phyloP scores from a whole-genome alignment of 2,797 vertebrate genomes.

The Scolopax rusticola region DNA sequence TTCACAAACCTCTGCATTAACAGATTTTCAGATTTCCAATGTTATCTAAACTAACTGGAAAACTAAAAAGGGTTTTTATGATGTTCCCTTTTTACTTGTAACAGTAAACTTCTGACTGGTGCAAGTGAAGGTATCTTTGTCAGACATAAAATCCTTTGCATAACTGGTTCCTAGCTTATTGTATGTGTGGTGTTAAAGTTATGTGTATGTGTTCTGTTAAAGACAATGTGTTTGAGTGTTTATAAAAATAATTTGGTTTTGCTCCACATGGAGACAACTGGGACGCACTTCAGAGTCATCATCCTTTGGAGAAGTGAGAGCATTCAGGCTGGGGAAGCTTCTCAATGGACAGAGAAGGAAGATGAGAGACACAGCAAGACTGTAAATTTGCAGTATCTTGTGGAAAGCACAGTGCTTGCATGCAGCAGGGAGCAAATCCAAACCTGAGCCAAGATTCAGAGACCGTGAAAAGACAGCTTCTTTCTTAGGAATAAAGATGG shows the following conservation, averaged over 20 bases:
- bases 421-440: not conserved
- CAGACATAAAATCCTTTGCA: not conserved
- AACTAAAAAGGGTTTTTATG: not conserved
- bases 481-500: not conserved
- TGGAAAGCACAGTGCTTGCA: not conserved
- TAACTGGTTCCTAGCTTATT: rapidly evolving
- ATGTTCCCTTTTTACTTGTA: not conserved
- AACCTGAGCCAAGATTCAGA: not conserved
- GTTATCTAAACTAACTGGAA: not conserved
- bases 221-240: not conserved
- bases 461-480: not conserved
- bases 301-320: not conserved
- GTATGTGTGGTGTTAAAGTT: no score
- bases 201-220: not conserved
- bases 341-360: not conserved
- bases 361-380: not conserved
- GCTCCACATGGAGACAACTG: not conserved
- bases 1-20: not conserved
- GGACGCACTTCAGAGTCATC: not conserved
- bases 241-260: not conserved
- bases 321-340: not conserved
- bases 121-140: not conserved
- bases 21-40: not conserved
- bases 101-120: not conserved
- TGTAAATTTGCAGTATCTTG: not conserved